Base-by-base conservation (phyloP, 2,113 vertebrate species). In the Glaucidium brasilianum region DNA sequence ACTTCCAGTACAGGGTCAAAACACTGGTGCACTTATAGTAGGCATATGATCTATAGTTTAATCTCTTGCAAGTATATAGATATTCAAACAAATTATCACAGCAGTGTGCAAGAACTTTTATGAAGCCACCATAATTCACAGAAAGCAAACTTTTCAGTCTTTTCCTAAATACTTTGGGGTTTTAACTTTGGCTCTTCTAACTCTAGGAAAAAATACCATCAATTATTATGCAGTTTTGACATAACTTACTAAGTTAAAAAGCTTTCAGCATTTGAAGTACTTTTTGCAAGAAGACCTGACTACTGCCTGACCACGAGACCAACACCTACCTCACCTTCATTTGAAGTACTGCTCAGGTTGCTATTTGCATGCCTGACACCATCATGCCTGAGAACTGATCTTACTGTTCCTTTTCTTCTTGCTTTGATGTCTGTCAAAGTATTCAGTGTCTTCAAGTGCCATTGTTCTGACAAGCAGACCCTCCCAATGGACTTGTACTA, bases 351-450 rank as follows among this genome's bases (percentile, higher is more conserved):
- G 14, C 50, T 75, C 71, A 60, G 60, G 47, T 34, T 87, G 93
- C 94, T 53, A 62, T 94, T 80, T 62, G 60, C 45, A 45, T 86
- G 63, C 64, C 93, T 90, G 83, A 93, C 71, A 96, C 91, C 68
- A 82, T 79, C 55, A 68, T 22, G 49, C n/a, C 18, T 35, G 35
- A 93, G 91, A 97, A 97, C 76, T 72, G 76, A 96, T 95, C 90
- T 69, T 83, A 87, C 74, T 93, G 78, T 81, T 96, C 88, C 64
- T 92, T 97, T 87, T 55, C 95, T 93, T 94, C 85, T 66, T 79
- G 68, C 81, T 98, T 96, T 97, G 94, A 97, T 95, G 97, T 93
- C 89, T 97, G 94, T 91, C 80, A 96, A 45, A 94, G 92, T 83
- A 81, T 39, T 97, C 92, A 43, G 69, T 66, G 68, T 92, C 96